phyloP scores from a whole-genome alignment of 1,140 invertebrate species.

The Drosophila dunni region DNA sequence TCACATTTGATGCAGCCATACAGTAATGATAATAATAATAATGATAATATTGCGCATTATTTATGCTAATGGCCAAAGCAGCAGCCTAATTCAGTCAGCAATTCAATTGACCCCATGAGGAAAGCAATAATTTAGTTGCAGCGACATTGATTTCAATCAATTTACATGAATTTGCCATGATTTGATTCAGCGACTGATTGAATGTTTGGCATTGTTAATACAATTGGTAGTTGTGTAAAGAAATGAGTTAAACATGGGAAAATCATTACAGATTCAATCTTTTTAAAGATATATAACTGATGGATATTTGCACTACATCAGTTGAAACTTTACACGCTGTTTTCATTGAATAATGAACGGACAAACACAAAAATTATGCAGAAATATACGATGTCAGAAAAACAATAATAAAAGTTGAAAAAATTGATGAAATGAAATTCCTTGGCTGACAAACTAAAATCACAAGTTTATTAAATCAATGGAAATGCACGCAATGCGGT shows the following conservation, averaged over 20 bases:
- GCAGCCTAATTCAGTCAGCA: conserved; percentile 8
- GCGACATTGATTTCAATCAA: conserved; percentile 19
- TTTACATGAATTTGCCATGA: neutral
- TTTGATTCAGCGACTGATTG: conserved; percentile 14
- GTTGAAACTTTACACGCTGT: neutral
- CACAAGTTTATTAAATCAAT: conserved; percentile 45
- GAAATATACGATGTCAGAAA: no score
- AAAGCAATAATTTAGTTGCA: conserved; percentile 14
- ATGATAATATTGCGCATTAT: conserved; percentile 39
- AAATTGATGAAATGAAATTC: conserved; percentile 9
- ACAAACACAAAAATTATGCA: neutral
- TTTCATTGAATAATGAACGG: neutral
- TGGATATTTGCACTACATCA: no score
- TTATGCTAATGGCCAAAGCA: conserved; percentile 45
- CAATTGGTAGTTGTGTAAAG: neutral
- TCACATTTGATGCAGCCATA: conserved; percentile 3
- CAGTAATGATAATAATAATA: conserved; percentile 38
- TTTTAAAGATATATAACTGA: no score
- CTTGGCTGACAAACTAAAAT: conserved; percentile 18
- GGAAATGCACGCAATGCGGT: conserved; percentile 8
- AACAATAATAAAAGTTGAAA: no score
- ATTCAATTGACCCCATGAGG: conserved; percentile 9
- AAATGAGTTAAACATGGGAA: neutral
- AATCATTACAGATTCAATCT: neutral
- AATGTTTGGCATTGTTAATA: neutral